phyloP scores from a whole-genome alignment of 2,113 vertebrate genomes.

The Rafetus swinhoei region DNA sequence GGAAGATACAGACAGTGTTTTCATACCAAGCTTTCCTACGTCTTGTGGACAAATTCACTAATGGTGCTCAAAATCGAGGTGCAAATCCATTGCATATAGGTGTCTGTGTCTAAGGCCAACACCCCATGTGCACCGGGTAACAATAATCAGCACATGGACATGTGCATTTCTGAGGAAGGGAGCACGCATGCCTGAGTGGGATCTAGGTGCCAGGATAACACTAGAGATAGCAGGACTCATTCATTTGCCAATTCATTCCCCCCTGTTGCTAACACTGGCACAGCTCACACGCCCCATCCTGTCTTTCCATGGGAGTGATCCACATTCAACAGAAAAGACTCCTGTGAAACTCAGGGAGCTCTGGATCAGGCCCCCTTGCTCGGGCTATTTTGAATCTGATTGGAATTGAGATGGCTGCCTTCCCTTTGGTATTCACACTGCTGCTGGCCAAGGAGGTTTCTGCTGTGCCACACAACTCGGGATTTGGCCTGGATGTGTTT shows the following conservation, averaged over 20 bases:
- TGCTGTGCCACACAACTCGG: background rate
- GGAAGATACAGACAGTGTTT: constrained; percentile 23
- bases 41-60: background rate
- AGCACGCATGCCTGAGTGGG: accelerated
- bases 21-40: background rate
- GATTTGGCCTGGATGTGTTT: background rate
- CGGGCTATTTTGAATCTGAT: background rate
- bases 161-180: accelerated
- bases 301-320: background rate
- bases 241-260: background rate
- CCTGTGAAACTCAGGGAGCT: background rate
- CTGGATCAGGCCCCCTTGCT: background rate
- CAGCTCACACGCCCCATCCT: background rate
- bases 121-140: accelerated
- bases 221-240: background rate
- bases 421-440: background rate
- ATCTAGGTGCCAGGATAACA: background rate
- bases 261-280: background rate
- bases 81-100: background rate
- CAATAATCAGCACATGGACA: background rate
- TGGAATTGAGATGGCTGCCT: background rate
- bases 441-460: accelerated
- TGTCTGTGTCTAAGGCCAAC: background rate
- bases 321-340: background rate
- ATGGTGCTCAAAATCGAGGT: background rate